phyloP scores from a whole-genome alignment of 2,888 invertebrate species.

The Morpho helenor region DNA sequence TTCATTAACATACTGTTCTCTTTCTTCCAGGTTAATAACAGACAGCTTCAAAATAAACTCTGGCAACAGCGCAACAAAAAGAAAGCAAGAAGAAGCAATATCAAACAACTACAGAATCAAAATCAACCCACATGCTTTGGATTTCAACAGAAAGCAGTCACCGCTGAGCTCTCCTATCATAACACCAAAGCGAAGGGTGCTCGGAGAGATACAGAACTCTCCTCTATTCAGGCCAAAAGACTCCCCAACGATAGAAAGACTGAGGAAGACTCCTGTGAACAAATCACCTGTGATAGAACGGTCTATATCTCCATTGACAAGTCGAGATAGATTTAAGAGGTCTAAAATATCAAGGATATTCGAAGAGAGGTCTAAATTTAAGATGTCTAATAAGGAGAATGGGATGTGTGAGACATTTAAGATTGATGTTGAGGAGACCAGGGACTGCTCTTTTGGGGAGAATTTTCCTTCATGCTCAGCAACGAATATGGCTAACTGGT shows the following conservation, averaged over 20 bases:
- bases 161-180: constrained; percentile 41
- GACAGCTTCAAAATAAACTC: constrained; percentile 76
- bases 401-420: constrained; percentile 41
- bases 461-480: constrained; percentile 37
- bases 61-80: constrained; percentile 62
- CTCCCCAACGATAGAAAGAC: constrained; percentile 45
- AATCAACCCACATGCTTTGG: constrained; percentile 61
- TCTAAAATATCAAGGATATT: constrained; percentile 54
- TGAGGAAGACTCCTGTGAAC: constrained; percentile 38
- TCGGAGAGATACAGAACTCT: constrained; percentile 48
- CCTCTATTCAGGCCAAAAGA: constrained; percentile 31
- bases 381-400: constrained; percentile 50
- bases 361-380: constrained; percentile 57
- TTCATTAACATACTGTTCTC: not conserved
- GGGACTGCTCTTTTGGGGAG: constrained; percentile 56
- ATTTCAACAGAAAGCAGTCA: constrained; percentile 48
- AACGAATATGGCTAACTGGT: constrained; percentile 39
- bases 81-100: constrained; percentile 59
- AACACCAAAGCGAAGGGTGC: constrained; percentile 51
- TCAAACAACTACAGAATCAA: constrained; percentile 57
- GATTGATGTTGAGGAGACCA: constrained; percentile 57
- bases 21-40: constrained; percentile 67
- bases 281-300: constrained; percentile 36
- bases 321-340: constrained; percentile 25
- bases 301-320: constrained; percentile 32